Evolutionary conservation across 2,797 vertebrate genomes (phyloP).

Genomic region (Chrysocyon brachyurus): DNA sequence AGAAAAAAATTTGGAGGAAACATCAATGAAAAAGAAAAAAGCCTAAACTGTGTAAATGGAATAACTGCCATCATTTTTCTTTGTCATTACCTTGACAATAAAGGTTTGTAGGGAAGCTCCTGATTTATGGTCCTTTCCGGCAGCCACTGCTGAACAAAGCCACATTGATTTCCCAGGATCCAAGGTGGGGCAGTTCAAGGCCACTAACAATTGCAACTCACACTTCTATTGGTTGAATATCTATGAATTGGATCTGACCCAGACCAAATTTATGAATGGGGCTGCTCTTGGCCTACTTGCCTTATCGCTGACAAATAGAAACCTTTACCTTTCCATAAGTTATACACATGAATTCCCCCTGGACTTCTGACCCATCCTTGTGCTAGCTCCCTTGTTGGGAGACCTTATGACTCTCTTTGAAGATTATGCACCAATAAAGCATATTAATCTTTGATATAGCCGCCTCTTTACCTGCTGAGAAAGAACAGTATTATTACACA

Average conservation of each 20-base stretch:
- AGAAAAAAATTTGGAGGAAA: conserved; percentile 51
- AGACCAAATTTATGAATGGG: conserved; percentile 81
- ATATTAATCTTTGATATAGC: conserved; percentile 76
- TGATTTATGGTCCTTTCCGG: conserved; percentile 81
- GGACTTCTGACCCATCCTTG: conserved; percentile 76
- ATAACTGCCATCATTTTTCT: conserved; percentile 82
- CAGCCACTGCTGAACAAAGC: conserved; percentile 80
- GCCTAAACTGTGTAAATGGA: conserved; percentile 72
- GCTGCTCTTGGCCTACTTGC: conserved; percentile 51
- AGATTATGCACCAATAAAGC: conserved; percentile 83
- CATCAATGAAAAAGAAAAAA: conserved; percentile 71
- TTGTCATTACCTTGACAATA: conserved; percentile 80
- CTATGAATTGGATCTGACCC: conserved; percentile 75
- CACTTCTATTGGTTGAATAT: conserved; percentile 70
- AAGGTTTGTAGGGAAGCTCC: conserved; percentile 70
- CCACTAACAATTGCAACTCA: conserved; percentile 74
- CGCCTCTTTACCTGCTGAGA: conserved; percentile 70
- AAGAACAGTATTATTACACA: conserved; percentile 57
- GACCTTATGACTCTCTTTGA: conserved; percentile 81
- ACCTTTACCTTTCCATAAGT: conserved; percentile 64
- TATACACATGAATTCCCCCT: not conserved
- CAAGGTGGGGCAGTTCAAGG: conserved; percentile 80
- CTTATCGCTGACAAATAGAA: conserved; percentile 79
- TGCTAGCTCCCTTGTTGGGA: conserved; percentile 15
- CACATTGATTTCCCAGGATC: conserved; percentile 79